Evolutionary conservation across 2,797 vertebrate species (phyloP), one percentile per base, ranked within the genome.

Genomic region (Ctenosaura bakeri): DNA sequence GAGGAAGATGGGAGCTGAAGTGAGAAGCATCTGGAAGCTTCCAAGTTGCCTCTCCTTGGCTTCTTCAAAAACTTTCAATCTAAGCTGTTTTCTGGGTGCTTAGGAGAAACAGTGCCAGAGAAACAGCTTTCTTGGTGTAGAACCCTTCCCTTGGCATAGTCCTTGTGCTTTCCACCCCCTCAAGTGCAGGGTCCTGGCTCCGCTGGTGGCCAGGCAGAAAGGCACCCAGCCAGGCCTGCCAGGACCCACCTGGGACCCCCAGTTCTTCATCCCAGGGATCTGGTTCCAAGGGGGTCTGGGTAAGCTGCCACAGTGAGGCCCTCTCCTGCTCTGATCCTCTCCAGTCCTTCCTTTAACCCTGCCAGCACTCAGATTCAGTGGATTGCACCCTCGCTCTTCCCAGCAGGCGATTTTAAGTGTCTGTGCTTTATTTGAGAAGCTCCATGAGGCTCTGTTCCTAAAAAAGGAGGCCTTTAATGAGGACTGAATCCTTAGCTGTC

Each of bases 401-500:
- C 42, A 46, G 42, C 32, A 52, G 24, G 9, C 22, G 29, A 46
- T 14, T 59, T 32, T 46, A 38, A 32, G 29, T 62, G 24, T 86
- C 59, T 80, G 50, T 18, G 2, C 81, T 56, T 82, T 14, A 22
- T 6, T 42, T 73, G 26, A 87, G 50, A 42, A 22, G 38, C n/a
- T 8, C 9, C 7, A 4, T 2, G 18, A 83, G 29, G 62, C 38
- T 32, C 64, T 26, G 16, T 71, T 38, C 16, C 71, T 20, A 12
- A 20, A n/a, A 46, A 1, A 52, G 13, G 35, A n/a, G 24, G 54
- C 29, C 69, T n/a, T 16, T 12, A 32, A 20, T 35, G 29, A 10
- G 42, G 24, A 14, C 90, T 92, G 93, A 94, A 91, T 79, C 12
- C 83, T 80, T 86, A 89, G 74, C 81, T 91, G 93, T 92, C 90